These are phyloP conservation scores for Hycleus phaleratus DNA, from an alignment of 1,140 invertebrate genomes.

Conservation along the genomic window DNA sequence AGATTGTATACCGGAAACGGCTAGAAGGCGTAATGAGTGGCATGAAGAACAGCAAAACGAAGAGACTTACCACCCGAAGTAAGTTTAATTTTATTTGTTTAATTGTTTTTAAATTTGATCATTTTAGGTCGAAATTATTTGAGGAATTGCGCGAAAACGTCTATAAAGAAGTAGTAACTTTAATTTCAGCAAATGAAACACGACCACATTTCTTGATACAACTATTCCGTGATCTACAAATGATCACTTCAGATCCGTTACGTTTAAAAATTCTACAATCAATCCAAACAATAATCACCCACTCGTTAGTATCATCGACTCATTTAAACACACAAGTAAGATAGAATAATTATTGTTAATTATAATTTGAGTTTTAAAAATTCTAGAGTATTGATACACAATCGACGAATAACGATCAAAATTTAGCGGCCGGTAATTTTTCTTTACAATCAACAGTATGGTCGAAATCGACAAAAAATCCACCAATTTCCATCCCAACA, in stretches of 20 bases:
- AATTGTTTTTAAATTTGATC: neutral
- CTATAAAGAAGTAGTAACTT: slow-evolving; percentile 59
- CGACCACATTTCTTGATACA: slow-evolving; percentile 60
- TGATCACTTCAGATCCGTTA: slow-evolving; percentile 57
- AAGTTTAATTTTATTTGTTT: slow-evolving; percentile 1
- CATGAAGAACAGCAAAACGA: slow-evolving; percentile 10
- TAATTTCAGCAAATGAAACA: slow-evolving; percentile 60
- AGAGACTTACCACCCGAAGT: slow-evolving; percentile 20
- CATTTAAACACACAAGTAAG: slow-evolving; percentile 19
- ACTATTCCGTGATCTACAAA: slow-evolving; percentile 55
- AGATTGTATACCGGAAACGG: slow-evolving; percentile 12
- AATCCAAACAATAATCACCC: slow-evolving; percentile 42
- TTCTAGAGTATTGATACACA: slow-evolving; percentile 1
- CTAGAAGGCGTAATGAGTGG: slow-evolving; percentile 27
- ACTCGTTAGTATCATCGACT: slow-evolving; percentile 23
- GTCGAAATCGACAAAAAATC: slow-evolving; percentile 14
- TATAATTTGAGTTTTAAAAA: neutral
- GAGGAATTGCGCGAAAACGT: slow-evolving; percentile 58
- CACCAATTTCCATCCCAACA: neutral
- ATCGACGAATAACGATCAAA: neutral
- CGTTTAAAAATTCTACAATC: slow-evolving; percentile 53
- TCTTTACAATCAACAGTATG: slow-evolving; percentile 24
- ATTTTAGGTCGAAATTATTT: slow-evolving; percentile 49
- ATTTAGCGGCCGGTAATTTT: neutral
- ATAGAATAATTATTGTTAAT: neutral